Evolutionary conservation across 2,888 invertebrate genomes (phyloP).

Genomic region (Nomada goodeniana): DNA sequence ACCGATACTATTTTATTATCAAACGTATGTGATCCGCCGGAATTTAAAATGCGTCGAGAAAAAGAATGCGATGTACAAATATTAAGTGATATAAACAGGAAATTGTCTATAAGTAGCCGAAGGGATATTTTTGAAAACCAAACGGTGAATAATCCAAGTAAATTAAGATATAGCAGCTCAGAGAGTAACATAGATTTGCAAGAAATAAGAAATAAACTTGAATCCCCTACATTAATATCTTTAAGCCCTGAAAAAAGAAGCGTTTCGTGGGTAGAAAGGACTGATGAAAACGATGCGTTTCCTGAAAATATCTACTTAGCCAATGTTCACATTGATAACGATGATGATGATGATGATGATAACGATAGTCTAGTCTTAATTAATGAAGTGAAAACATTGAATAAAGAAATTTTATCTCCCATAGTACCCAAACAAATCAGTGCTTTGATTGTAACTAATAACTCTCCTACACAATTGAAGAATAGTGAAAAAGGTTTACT

Average conservation of each 20-base stretch:
- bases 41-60: not conserved
- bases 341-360: constrained; percentile 12
- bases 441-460: not conserved
- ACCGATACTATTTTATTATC: constrained; percentile 35
- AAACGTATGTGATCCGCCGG: constrained; percentile 20
- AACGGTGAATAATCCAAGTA: not conserved
- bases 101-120: constrained; percentile 2
- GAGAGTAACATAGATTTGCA: constrained; percentile 27
- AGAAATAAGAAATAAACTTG: constrained; percentile 1
- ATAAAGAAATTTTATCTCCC: constrained; percentile 21
- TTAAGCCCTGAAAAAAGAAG: constrained; percentile 48
- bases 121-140: not conserved
- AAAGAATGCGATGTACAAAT: not conserved
- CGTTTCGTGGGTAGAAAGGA: constrained; percentile 1
- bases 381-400: not conserved
- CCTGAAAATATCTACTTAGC: constrained; percentile 53
- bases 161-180: constrained; percentile 29
- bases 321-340: constrained; percentile 45
- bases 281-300: constrained; percentile 12
- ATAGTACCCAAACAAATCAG: not conserved
- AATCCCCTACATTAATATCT: constrained; percentile 35
- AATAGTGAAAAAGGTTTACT: constrained; percentile 8
- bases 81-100: not conserved
- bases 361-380: not conserved
- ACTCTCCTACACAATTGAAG: not conserved